Conservation (phyloP, 2,888 invertebrate genomes). For the Lepidonotus clava region DNA sequence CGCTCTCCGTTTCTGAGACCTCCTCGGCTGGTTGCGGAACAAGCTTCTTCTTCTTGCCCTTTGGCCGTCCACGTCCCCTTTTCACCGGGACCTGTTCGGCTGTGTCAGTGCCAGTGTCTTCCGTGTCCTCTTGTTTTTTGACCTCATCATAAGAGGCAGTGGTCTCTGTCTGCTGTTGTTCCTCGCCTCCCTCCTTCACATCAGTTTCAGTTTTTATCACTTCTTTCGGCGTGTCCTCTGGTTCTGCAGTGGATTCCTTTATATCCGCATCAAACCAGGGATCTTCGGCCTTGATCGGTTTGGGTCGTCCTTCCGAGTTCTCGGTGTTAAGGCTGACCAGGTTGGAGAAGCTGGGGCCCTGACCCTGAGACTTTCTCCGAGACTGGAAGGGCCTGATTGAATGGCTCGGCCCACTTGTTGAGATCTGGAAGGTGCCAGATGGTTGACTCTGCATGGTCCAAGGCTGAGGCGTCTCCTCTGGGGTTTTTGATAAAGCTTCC, state of each 20-base stretch:
- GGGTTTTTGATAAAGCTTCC: not conserved
- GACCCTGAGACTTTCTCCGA: not conserved
- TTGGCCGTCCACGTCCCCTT: conserved; percentile 4
- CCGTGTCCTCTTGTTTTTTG: not conserved
- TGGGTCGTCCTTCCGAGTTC: too few relatives aligned
- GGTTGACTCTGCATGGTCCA: not conserved
- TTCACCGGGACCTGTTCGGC: not conserved
- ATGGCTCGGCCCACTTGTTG: not conserved
- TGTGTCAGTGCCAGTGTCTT: not conserved
- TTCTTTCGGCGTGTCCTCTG: not conserved
- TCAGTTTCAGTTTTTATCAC: not conserved
- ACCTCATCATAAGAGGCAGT: not conserved
- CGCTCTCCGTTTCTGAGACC: conserved; percentile 11
- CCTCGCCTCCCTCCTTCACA: not conserved
- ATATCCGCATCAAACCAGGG: too few relatives aligned
- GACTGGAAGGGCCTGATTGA: not conserved
- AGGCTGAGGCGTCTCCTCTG: not conserved
- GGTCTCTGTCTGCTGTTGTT: not conserved
- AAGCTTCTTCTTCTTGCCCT: not conserved
- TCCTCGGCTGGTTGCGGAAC: not conserved
- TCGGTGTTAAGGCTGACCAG: not conserved
- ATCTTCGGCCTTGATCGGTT: too few relatives aligned
- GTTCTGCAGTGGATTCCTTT: too few relatives aligned
- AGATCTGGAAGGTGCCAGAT: not conserved
- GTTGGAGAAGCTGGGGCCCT: not conserved